These are phyloP conservation scores for Oreortyx pictus DNA, from an alignment of 2,797 vertebrate genomes.

Conservation along the genomic window DNA sequence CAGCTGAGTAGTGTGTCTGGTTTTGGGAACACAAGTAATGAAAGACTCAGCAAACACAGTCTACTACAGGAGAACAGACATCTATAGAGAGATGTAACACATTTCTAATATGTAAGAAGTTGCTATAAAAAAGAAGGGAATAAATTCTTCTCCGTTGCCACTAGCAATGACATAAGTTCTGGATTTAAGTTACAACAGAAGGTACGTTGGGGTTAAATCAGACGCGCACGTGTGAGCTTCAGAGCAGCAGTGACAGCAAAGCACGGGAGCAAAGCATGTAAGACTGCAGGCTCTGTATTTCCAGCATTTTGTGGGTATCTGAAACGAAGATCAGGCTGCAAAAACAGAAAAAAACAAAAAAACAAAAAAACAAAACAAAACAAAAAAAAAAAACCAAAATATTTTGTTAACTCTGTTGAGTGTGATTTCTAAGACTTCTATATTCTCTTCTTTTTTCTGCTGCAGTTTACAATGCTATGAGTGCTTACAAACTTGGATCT, in stretches of 20 bases:
- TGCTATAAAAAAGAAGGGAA: conserved; percentile 16
- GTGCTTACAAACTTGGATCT: neutral
- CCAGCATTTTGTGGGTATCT: neutral
- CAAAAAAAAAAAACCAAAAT: neutral
- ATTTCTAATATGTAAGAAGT: neutral
- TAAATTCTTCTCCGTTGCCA: neutral
- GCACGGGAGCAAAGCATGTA: neutral
- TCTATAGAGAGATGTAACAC: neutral
- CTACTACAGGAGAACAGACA: neutral
- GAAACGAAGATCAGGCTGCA: neutral
- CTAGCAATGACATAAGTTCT: neutral
- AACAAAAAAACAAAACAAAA: too few species aligned
- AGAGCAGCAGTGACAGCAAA: neutral
- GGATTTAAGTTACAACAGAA: neutral
- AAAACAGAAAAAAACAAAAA: neutral
- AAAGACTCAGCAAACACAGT: neutral
- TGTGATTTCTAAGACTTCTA: neutral
- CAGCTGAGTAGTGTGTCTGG: neutral
- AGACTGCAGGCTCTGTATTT: neutral
- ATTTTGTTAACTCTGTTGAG: neutral
- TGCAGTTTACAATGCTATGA: neutral
- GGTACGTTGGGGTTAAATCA: neutral
- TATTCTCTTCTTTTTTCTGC: neutral
- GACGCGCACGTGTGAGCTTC: neutral
- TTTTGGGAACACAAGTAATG: neutral